A percentile compares a stretch with the other conserved stretches of the same genome.
Conservation (phyloP, 2,888 invertebrate species). For the Bombylius discolor region DNA sequence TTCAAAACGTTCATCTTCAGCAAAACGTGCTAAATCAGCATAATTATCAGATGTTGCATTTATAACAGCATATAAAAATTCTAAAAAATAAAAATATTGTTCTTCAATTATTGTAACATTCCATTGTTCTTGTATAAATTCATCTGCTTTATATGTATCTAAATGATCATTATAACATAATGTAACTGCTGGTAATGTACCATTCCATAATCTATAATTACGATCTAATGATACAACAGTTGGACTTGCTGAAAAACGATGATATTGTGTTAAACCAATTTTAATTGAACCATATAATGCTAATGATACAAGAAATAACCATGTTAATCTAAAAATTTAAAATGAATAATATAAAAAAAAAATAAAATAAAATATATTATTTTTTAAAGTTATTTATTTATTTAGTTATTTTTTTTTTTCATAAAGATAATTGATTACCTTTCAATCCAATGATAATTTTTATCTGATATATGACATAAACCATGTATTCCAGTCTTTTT, state of each 20-base stretch:
- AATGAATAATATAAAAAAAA: too few relatives aligned
- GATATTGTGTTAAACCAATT: slow-evolving; percentile 23
- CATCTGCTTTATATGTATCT: slow-evolving; percentile 27
- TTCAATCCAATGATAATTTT: neutral
- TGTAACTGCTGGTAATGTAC: slow-evolving; percentile 30
- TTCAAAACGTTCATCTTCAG: slow-evolving; percentile 34
- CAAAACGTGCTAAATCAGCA: slow-evolving; percentile 30
- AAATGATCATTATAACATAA: slow-evolving; percentile 31
- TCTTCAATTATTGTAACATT: slow-evolving; percentile 31
- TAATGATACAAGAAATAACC: slow-evolving; percentile 11
- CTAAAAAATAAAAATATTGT: slow-evolving; percentile 37
- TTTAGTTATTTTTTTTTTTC: neutral
- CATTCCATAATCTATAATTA: slow-evolving; percentile 30
- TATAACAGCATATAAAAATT: slow-evolving; percentile 37
- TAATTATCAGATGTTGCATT: slow-evolving; percentile 38
- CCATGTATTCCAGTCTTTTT: neutral
- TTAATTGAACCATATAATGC: slow-evolving; percentile 21
- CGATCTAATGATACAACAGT: slow-evolving; percentile 33
- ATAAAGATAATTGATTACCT: neutral
- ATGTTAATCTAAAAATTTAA: neutral
- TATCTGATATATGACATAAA: neutral
- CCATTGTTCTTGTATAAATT: slow-evolving; percentile 31
- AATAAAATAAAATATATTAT: too few relatives aligned
- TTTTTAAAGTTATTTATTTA: neutral
- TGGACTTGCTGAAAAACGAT: slow-evolving; percentile 26